Conservation (phyloP, 2,888 invertebrate genomes). For the Autographa gamma region DNA sequence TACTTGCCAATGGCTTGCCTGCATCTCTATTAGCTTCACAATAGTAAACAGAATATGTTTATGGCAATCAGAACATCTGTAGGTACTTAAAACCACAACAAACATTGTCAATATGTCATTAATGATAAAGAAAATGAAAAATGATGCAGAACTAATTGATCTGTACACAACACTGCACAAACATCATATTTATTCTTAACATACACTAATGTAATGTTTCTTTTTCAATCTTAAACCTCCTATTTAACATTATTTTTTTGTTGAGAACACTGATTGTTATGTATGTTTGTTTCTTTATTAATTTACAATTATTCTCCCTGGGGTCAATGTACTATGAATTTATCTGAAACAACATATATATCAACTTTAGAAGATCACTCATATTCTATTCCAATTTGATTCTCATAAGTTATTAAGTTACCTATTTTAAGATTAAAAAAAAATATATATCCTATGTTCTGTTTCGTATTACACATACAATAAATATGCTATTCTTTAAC, state of each 20-base stretch:
- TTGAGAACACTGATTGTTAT: not conserved
- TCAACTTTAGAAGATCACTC: not conserved
- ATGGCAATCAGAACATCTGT: not conserved
- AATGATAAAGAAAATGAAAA: not conserved
- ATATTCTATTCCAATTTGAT: not conserved
- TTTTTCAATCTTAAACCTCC: not conserved
- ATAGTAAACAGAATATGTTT: not conserved
- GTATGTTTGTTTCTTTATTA: not conserved
- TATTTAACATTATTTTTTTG: not conserved
- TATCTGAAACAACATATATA: not conserved
- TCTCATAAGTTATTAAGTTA: not conserved
- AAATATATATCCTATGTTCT: too few relatives aligned
- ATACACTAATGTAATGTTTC: not conserved
- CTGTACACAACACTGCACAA: not conserved
- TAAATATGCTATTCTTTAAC: too few relatives aligned
- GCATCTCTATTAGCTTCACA: not conserved
- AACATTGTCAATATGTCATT: conserved; percentile 5
- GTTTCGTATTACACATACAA: too few relatives aligned
- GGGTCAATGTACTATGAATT: not conserved
- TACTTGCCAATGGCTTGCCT: not conserved
- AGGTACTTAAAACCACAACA: conserved; percentile 5
- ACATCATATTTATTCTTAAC: not conserved
- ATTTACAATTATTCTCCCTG: not conserved
- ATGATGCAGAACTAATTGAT: not conserved
- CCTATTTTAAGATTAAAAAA: not conserved